A percentile compares a stretch with the other conserved stretches of the same genome.
These are phyloP conservation scores for Drosophila mimetica DNA, from an alignment of 2,888 invertebrate species.

Conservation along the genomic window DNA sequence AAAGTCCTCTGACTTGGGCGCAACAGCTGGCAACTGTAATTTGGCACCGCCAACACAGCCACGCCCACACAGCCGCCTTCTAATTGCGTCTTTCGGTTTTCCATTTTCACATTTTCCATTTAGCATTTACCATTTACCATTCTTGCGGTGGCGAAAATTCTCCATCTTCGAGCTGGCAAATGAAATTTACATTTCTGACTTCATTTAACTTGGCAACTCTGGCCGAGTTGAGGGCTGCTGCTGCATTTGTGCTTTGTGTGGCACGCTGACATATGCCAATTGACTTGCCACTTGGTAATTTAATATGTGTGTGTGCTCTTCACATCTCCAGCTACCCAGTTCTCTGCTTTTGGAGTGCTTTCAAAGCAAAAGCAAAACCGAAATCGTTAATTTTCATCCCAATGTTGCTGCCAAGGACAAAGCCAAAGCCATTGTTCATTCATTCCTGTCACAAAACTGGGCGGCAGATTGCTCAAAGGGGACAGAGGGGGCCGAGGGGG, in stretches of 20 bases:
- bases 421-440: constrained; percentile 35
- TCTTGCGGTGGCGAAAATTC: constrained; percentile 25
- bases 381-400: constrained; percentile 23
- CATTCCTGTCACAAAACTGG: constrained; percentile 38
- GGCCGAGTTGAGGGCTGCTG: constrained; percentile 1
- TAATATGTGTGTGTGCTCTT: constrained; percentile 45
- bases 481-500: not conserved
- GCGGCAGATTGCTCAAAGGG: constrained; percentile 7
- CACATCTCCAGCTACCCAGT: not conserved
- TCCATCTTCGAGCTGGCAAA: constrained; percentile 37
- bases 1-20: constrained; percentile 4
- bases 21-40: constrained; percentile 68
- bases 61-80: constrained; percentile 24
- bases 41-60: constrained; percentile 37
- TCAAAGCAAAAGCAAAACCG: not conserved
- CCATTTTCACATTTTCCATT: constrained; percentile 10
- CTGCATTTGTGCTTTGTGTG: constrained; percentile 24
- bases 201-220: constrained; percentile 71
- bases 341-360: constrained; percentile 3
- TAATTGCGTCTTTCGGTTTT: constrained; percentile 63
- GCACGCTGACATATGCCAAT: constrained; percentile 52
- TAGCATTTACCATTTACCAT: constrained; percentile 13
- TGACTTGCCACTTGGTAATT: constrained; percentile 67
- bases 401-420: constrained; percentile 35
- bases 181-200: constrained; percentile 78